Conservation (phyloP, 2,113 vertebrate genomes). For the Mesoclemmys tuberculata region DNA sequence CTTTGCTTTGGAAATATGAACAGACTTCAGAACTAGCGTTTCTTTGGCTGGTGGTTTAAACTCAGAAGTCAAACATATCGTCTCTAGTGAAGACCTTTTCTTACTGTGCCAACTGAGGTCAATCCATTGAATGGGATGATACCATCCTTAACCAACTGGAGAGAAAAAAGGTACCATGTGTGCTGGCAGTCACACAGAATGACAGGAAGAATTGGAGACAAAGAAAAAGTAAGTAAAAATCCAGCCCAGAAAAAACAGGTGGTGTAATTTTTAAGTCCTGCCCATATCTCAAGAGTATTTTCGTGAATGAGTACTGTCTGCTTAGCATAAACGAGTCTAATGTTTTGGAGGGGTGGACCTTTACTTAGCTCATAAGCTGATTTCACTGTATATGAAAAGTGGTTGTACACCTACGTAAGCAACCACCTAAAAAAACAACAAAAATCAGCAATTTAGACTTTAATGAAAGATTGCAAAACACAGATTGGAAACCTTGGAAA, state of each 20-base stretch:
- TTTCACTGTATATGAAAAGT: background rate
- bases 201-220: background rate
- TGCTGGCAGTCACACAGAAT: background rate
- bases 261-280: background rate
- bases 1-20: background rate
- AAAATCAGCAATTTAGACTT: background rate
- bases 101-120: background rate
- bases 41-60: background rate
- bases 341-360: background rate
- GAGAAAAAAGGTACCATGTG: background rate
- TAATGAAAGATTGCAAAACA: background rate
- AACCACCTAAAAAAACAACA: background rate
- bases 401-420: background rate
- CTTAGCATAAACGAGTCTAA: background rate
- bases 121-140: background rate
- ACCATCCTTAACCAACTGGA: background rate
- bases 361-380: background rate
- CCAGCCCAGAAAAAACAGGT: no score
- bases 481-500: background rate
- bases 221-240: background rate
- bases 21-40: background rate
- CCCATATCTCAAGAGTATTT: background rate
- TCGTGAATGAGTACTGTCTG: background rate
- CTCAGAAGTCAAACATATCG: background rate
- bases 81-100: background rate